Base-by-base conservation (phyloP, 1,140 invertebrate species). In the Meloidogyne chitwoodi region DNA sequence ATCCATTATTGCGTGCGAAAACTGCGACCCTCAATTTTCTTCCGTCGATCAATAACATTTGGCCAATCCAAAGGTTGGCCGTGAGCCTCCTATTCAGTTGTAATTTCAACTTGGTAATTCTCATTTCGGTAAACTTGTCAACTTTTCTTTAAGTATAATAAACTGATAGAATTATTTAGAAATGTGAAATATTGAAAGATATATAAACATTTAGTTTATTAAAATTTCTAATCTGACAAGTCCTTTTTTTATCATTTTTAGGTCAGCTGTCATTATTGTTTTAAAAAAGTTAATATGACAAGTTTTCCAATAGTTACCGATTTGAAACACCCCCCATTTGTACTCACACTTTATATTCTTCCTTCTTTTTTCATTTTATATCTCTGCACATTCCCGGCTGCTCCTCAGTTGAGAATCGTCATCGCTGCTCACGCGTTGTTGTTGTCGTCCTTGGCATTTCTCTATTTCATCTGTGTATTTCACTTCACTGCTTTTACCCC, bases 31-130 rank as follows among this genome's bases (percentile, higher is more conserved):
- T 27, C 34, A 12, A n/a, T n/a, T 61, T 48, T 62, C 24, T 14
- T 61, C n/a, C 24, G 14, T 62, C 22, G 64, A 72, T 72, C 70
- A 63, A 72, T 72, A 72, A 62, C 69, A 72, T 72, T 72, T 72
- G 44, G 70, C 44, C 70, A 22, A 70, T n/a, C 66, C 24, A n/a
- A 27, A 26, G 31, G 34, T 24, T 68, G 22, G 27, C 67, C 67
- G 31, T 27, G 4, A 12, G 67, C 38, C 38, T 41, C 16, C 11
- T 41, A 0, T 41, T 41, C 38, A 14, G 38, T 14, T 41, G 38
- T 41, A 2, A 14, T 48, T 19, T 48, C 44, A 19, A 48, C 14
- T 48, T 14, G 44, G 14, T 48, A 48, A 19, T 48, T 48, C 16
- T 48, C 16, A 48, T 2, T 48, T 48, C 14, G 44, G 44, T 48